Conservation (phyloP, 2,797 vertebrate genomes). For the Channallabes apus region DNA sequence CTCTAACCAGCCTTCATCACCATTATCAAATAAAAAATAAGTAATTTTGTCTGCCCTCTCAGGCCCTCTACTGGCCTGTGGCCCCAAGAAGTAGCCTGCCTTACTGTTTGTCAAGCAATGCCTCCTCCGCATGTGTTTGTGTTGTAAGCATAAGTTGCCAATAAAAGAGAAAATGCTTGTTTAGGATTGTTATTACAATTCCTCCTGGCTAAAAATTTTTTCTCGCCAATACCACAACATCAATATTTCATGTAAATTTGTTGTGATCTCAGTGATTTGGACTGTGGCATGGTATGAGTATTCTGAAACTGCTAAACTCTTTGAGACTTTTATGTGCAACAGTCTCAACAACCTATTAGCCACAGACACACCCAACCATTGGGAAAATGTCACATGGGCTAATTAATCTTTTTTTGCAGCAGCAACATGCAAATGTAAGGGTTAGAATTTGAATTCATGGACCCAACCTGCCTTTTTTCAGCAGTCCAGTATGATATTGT, state of each 20-base stretch:
- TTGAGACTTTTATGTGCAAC: background rate
- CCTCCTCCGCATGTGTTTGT: background rate
- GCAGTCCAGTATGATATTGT: background rate
- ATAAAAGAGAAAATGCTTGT: background rate
- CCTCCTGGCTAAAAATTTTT: background rate
- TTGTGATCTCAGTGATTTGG: background rate
- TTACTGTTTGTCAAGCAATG: too few relatives aligned
- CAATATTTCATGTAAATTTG: background rate
- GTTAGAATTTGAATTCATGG: background rate
- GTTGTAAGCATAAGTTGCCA: background rate
- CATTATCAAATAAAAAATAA: too few relatives aligned
- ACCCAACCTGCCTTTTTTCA: background rate
- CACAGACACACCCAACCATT: background rate
- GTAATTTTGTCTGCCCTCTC: too few relatives aligned
- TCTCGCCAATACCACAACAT: background rate
- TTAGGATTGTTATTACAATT: background rate
- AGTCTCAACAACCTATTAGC: background rate
- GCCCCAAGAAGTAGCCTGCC: too few relatives aligned
- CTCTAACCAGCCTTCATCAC: too few relatives aligned
- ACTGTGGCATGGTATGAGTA: background rate
- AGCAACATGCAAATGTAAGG: background rate
- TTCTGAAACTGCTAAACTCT: background rate
- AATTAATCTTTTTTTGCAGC: background rate
- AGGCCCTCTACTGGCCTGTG: too few relatives aligned
- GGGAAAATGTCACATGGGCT: background rate